phyloP scores from a whole-genome alignment of 2,888 invertebrate species.

The Tillus elongatus region DNA sequence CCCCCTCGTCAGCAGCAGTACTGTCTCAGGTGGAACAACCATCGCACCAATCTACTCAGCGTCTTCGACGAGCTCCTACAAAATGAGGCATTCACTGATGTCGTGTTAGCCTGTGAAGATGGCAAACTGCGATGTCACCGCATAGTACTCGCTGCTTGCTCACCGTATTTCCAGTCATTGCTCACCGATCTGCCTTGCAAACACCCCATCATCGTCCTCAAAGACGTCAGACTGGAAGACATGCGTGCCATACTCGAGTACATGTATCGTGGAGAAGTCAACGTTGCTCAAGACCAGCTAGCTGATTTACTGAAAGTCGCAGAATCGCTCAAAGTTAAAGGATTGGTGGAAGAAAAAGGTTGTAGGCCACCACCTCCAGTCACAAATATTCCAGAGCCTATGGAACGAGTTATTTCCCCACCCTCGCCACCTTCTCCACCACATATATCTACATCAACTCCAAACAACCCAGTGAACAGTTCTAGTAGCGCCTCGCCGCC shows the following conservation, averaged over 20 bases:
- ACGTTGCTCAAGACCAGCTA: conserved; percentile 73
- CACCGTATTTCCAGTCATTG: conserved; percentile 51
- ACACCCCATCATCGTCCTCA: conserved; percentile 55
- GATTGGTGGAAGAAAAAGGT: conserved; percentile 49
- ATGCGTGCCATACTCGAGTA: conserved; percentile 84
- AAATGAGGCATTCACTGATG: conserved; percentile 56
- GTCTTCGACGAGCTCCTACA: conserved; percentile 55
- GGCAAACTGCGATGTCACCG: conserved; percentile 55
- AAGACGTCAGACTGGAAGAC: conserved; percentile 70
- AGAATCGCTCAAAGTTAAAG: conserved; percentile 53
- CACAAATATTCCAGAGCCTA: conserved; percentile 23
- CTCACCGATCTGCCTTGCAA: conserved; percentile 51
- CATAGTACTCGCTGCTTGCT: conserved; percentile 56
- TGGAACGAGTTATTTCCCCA: conserved; percentile 33
- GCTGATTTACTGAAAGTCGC: conserved; percentile 52
- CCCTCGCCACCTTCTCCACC: conserved; percentile 30
- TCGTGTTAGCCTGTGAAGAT: conserved; percentile 54
- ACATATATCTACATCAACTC: conserved; percentile 30
- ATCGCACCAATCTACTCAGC: conserved; percentile 52
- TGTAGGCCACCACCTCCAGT: conserved; percentile 23
- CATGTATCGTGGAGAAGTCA: conserved; percentile 89
- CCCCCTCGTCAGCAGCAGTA: conserved; percentile 53
- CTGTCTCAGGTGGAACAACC: conserved; percentile 62
- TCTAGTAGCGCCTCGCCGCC: conserved; percentile 37
- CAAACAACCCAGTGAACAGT: conserved; percentile 31